Percentiles rank a stretch among this genome's conserved stretches.
These are phyloP conservation scores for Stenodema calcarata DNA, from an alignment of 2,888 invertebrate genomes.

Conservation along the genomic window DNA sequence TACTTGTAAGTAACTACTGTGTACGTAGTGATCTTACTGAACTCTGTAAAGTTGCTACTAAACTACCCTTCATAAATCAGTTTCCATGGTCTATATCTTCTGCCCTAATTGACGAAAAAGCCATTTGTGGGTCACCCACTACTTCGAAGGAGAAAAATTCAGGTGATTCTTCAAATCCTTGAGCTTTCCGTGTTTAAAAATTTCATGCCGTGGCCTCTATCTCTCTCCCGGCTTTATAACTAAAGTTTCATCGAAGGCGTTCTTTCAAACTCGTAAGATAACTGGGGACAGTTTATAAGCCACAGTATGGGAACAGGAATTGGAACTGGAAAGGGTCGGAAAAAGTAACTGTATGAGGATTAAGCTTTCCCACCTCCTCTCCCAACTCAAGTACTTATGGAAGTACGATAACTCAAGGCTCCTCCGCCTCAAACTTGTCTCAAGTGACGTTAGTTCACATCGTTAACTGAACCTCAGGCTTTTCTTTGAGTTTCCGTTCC, in stretches of 20 bases:
- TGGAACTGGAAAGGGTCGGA: background rate
- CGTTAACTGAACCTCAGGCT: constrained; percentile 18
- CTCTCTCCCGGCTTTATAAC: background rate
- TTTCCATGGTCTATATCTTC: too few species aligned
- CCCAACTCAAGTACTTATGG: constrained; percentile 17
- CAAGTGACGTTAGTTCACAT: constrained; percentile 22
- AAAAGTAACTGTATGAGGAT: constrained; percentile 7
- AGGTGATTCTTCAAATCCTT: background rate
- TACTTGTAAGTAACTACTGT: too few species aligned
- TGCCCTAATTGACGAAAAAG: too few species aligned
- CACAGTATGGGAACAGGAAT: background rate
- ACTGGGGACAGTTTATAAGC: background rate
- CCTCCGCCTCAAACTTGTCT: background rate
- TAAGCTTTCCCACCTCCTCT: background rate
- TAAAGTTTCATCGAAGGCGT: background rate
- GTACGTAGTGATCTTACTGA: too few species aligned
- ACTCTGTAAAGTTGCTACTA: too few species aligned
- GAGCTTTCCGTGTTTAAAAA: background rate
- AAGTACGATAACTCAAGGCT: constrained; percentile 3
- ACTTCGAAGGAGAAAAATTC: too few species aligned
- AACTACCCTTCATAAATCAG: too few species aligned
- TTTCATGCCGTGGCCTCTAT: background rate
- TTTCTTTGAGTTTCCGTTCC: constrained; percentile 6
- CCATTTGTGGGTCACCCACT: too few species aligned
- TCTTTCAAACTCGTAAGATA: background rate